A percentile compares a stretch with the other conserved stretches of the same genome.
Evolutionary conservation across 2,888 invertebrate species (phyloP).

Genomic region (Pardosa pseudoannulata): DNA sequence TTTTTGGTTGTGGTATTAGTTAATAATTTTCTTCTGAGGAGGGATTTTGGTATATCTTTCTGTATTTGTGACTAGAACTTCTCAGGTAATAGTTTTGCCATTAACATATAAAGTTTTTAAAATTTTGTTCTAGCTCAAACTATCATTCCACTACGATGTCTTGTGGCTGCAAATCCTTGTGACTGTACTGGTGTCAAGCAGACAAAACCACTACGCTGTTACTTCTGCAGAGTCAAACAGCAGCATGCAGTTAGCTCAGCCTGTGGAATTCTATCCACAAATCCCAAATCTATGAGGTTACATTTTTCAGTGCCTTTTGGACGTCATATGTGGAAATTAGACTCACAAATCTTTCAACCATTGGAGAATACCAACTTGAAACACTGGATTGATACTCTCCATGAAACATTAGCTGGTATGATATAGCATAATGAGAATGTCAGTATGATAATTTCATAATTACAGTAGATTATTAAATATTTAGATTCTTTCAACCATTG

Average conservation of each 20-base stretch:
- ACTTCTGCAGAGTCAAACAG: constrained; percentile 49
- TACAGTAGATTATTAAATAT: too few species aligned
- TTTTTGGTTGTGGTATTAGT: too few species aligned
- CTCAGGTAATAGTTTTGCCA: too few species aligned
- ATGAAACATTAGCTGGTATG: constrained; percentile 58
- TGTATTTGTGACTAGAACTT: too few species aligned
- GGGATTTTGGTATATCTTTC: too few species aligned
- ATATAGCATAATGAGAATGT: too few species aligned
- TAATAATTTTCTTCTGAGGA: too few species aligned
- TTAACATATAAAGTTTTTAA: too few species aligned
- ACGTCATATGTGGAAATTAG: constrained; percentile 66
- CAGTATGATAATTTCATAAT: too few species aligned
- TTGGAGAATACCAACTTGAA: constrained; percentile 36
- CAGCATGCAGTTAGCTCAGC: not conserved
- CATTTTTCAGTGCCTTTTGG: constrained; percentile 68
- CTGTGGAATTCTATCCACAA: constrained; percentile 14
- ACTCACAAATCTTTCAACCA: constrained; percentile 46
- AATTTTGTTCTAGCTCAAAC: constrained; percentile 45
- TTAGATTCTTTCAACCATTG: constrained; percentile 56
- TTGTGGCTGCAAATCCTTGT: constrained; percentile 70
- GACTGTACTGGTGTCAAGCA: constrained; percentile 52
- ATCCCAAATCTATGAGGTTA: constrained; percentile 53
- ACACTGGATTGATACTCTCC: constrained; percentile 49
- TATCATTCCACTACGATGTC: constrained; percentile 47
- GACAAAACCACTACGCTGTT: constrained; percentile 38